Evolutionary conservation across 2,888 invertebrate species (phyloP), one percentile per base, ranked within the genome.

Genomic region (Andrena bucephala): DNA sequence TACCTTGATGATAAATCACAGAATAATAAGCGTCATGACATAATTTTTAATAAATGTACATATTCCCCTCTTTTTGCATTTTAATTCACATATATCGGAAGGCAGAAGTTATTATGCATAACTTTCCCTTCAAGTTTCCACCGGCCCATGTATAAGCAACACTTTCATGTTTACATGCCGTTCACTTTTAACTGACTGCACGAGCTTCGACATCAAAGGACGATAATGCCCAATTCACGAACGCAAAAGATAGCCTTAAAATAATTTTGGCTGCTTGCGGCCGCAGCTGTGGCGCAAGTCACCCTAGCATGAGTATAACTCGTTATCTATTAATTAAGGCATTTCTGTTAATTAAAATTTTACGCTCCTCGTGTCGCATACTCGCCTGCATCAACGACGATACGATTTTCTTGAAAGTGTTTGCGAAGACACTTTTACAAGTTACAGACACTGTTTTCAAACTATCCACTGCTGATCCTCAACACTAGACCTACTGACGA

Each of bases 311-410:
- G 79, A 70, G 84, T 81, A 85, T 81, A 77, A 88, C 85, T 84
- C 78, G 81, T 85, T 86, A 89, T 85, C 86, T 86, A 81, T 86
- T 91, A 90, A 91, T 91, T 90, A 91, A 86, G 81, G 84, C 84
- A 85, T 88, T 88, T 85, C 86, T 85, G 85, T 88, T 91, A 90
- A 91, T 90, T 90, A 91, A 90, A 91, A 90, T 90, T 88, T 88
- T 89, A 89, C 84, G 87, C 85, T 85, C 70, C 80, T 86, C 69
- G 80, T 81, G 80, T 52, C 67, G 72, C 73, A 72, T 73, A 65
- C 70, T 75, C 62, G 69, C 65, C 57, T 59, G 59, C 60, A 66
- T n/a, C 57, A 62, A 24, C 62, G 68, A 20, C 66, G 67, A 74
- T 50, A 27, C 65, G 74, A 82, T 69, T 77, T 80, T 85, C 77